These are phyloP conservation scores for Halotydeus destructor DNA, from an alignment of 1,140 invertebrate species.

Conservation along the genomic window DNA sequence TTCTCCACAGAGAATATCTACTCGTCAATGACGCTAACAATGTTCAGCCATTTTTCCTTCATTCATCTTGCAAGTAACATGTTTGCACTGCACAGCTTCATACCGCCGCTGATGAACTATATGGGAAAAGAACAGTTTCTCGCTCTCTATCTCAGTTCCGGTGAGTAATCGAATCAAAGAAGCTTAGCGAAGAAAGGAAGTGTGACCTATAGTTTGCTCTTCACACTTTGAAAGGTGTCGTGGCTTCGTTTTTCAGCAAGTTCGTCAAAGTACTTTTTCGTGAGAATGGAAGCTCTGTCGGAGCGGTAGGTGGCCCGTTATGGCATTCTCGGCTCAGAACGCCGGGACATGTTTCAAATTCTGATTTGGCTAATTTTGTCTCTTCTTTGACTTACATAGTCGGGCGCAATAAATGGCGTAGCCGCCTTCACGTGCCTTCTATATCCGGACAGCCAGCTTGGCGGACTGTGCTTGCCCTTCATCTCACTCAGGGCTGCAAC, in stretches of 20 bases:
- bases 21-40: conserved; percentile 67
- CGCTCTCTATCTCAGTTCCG: conserved; percentile 67
- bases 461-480: conserved; percentile 69
- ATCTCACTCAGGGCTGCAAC: conserved; percentile 59
- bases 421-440: conserved; percentile 63
- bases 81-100: conserved; percentile 78
- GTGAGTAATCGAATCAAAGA: conserved; percentile 13
- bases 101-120: conserved; percentile 34
- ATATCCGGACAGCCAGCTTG: conserved; percentile 61
- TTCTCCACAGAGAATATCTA: conserved; percentile 6
- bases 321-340: too few species aligned
- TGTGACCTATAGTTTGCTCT: background rate
- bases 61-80: conserved; percentile 79
- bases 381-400: conserved; percentile 33
- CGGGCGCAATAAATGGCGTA: conserved; percentile 76
- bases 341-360: conserved; percentile 4
- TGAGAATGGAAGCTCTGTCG: too few species aligned
- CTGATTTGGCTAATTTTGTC: too few species aligned
- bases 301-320: too few species aligned
- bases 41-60: conserved; percentile 72
- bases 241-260: conserved; percentile 67
- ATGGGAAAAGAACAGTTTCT: conserved; percentile 81
- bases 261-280: conserved; percentile 45
- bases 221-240: conserved; percentile 31
- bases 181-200: background rate